Evolutionary conservation across 2,113 vertebrate genomes (phyloP).

Genomic region (Ramphastos sulfuratus): DNA sequence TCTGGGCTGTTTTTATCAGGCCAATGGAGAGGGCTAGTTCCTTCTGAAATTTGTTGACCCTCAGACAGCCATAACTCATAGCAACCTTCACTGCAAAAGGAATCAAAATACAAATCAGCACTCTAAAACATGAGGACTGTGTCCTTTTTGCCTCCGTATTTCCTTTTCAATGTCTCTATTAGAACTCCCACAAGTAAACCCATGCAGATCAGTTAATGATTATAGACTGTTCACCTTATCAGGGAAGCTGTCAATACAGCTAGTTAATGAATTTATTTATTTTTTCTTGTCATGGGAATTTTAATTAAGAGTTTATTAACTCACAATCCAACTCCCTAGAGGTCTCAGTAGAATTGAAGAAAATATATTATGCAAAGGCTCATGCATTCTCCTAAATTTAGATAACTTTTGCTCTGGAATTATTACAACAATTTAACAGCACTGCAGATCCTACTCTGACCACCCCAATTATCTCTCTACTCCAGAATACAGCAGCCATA

Average conservation of each 20-base stretch:
- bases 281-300: neutral
- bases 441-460: neutral
- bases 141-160: neutral
- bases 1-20: conserved; percentile 27
- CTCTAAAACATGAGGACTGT: conserved; percentile 22
- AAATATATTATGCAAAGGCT: conserved; percentile 1
- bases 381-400: conserved; percentile 14
- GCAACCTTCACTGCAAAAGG: conserved; percentile 41
- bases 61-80: conserved; percentile 48
- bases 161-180: neutral
- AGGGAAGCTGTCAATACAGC: conserved; percentile 39
- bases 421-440: conserved; percentile 24
- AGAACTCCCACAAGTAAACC: neutral
- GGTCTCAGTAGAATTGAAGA: neutral
- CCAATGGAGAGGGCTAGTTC: neutral
- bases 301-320: conserved; percentile 59
- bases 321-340: neutral
- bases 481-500: neutral
- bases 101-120: conserved; percentile 65
- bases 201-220: conserved; percentile 26
- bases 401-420: conserved; percentile 32
- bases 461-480: conserved; percentile 34
- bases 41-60: conserved; percentile 62
- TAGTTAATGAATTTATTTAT: conserved; percentile 20
- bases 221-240: conserved; percentile 50